Conservation (phyloP, 2,888 invertebrate species). For the Harmothoe impar region DNA sequence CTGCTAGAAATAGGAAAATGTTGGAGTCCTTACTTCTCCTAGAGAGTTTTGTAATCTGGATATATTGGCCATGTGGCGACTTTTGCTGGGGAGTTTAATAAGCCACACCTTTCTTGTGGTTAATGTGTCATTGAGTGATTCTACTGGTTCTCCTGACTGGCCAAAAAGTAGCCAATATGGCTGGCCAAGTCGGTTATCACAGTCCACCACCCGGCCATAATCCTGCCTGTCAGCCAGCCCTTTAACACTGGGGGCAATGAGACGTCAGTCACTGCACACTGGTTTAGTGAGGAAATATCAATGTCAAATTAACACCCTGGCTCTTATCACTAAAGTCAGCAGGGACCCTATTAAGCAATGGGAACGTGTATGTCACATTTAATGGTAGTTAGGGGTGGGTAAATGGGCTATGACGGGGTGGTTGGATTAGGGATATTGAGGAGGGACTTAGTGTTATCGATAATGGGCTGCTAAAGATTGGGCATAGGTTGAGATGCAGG, state of each 20-base stretch:
- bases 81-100: too few relatives aligned
- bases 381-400: not conserved
- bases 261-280: not conserved
- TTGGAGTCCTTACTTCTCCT: too few relatives aligned
- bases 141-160: not conserved
- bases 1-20: too few relatives aligned
- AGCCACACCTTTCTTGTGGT: too few relatives aligned
- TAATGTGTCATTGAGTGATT: too few relatives aligned
- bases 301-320: not conserved
- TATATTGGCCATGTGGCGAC: too few relatives aligned
- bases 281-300: constrained; percentile 1
- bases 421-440: too few relatives aligned
- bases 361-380: not conserved
- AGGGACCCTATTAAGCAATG: not conserved
- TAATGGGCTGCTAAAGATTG: too few relatives aligned
- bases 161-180: not conserved
- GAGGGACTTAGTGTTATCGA: too few relatives aligned
- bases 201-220: not conserved
- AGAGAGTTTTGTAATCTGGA: too few relatives aligned
- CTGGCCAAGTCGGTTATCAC: not conserved
- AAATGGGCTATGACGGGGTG: too few relatives aligned
- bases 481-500: too few relatives aligned
- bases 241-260: not conserved
- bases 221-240: not conserved
- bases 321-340: not conserved